A percentile compares a stretch with the other conserved stretches of the same genome.
Conservation (phyloP, 1,140 invertebrate species). For the Papilio dardanus region DNA sequence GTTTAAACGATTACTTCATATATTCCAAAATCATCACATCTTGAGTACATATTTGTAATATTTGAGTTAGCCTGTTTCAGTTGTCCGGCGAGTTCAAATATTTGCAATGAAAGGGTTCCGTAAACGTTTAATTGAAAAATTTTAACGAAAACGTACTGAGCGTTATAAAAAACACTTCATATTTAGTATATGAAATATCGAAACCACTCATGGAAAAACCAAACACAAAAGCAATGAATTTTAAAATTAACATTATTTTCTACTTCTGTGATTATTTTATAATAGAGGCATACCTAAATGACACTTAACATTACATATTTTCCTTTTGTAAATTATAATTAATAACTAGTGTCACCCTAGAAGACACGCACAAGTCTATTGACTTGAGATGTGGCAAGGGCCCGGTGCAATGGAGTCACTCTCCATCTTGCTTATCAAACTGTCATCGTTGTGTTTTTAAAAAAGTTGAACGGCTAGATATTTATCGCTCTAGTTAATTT, state of each 20-base stretch:
- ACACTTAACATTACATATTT: too few species aligned
- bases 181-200: too few species aligned
- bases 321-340: not conserved
- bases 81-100: not conserved
- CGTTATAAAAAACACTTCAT: too few species aligned
- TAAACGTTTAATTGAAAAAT: not conserved
- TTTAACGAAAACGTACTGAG: not conserved
- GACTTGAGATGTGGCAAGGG: not conserved
- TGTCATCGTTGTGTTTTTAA: conserved; percentile 3
- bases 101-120: not conserved
- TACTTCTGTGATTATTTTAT: too few species aligned
- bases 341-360: not conserved
- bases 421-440: conserved; percentile 9
- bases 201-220: too few species aligned
- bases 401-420: not conserved
- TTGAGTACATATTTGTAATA: conserved; percentile 24
- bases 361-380: not conserved
- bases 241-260: too few species aligned
- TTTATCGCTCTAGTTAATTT: conserved; percentile 3
- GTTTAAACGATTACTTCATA: conserved; percentile 30
- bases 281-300: too few species aligned
- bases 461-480: not conserved
- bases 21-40: conserved; percentile 6
- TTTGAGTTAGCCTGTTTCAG: conserved; percentile 1
- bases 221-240: too few species aligned